Conservation (phyloP, 2,888 invertebrate species). For the Tyria jacobaeae region DNA sequence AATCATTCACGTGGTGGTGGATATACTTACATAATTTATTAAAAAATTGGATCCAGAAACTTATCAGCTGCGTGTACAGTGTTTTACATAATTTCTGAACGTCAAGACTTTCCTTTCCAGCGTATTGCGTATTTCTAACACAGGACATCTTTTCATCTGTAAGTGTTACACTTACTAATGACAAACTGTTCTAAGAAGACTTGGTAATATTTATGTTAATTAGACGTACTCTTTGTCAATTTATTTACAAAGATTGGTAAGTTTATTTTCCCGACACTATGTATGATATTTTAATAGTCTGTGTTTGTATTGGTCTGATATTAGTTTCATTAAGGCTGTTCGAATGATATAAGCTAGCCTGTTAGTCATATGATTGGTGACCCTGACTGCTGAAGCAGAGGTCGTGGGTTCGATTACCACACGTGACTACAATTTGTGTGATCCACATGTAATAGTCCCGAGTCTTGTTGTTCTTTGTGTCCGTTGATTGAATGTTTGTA, state of each 20-base stretch:
- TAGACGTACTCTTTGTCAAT: no score
- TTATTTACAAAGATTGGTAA: no score
- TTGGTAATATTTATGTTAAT: not conserved
- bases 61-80: not conserved
- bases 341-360: no score
- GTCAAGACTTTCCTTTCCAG: constrained; percentile 9
- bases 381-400: no score
- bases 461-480: no score
- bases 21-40: constrained; percentile 4
- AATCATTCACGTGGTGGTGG: not conserved
- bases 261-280: no score
- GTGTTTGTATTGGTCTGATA: not conserved
- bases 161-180: not conserved
- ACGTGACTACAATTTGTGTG: no score
- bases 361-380: no score
- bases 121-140: constrained; percentile 1
- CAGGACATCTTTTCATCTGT: not conserved
- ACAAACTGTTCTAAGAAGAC: not conserved
- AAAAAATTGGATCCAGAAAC: constrained; percentile 5
- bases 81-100: constrained; percentile 3
- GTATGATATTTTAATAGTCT: no score
- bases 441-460: no score
- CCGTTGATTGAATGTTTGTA: no score
- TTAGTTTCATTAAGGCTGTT: not conserved
- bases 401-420: no score